Evolutionary conservation across 2,888 invertebrate species (phyloP), one percentile per base, ranked within the genome.

Genomic region (Lepidocyrtinus sp.): DNA sequence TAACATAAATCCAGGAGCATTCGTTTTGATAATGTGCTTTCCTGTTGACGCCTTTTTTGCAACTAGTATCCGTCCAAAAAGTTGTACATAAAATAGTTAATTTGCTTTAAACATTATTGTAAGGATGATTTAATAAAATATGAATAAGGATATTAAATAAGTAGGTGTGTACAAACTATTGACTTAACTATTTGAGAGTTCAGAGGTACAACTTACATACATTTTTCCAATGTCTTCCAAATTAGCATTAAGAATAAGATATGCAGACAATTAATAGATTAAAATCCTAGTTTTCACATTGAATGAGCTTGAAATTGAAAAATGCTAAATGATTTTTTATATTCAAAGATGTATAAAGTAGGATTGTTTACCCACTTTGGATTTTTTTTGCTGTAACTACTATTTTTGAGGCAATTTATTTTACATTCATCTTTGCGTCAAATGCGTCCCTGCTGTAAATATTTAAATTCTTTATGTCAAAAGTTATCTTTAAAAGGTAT

Each of bases 11-110:
- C 9, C 12, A 19, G n/a, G 25, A 15, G n/a, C 15, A 7, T 9
- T 24, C 62, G 24, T 24, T 62, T 24, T 62, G 19, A 19, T 15
- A 24, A 24, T 12, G 22, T n/a, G 22, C 24, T 12, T 22, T 2
- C 5, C n/a, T 24, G 25, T 5, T 2, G 62, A 12, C 25, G 62
- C 25, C 62, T n/a, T n/a, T 62, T 62, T 24, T 62, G 62, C 1
- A 62, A 62, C 62, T n/a, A n/a, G n/a, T 24, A 24, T 62, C 62
- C 62, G 62, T 62, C 62, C 62, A 62, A 1, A 21, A 62, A 62
- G 7, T 7, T 62, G 62, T 62, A 24, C n/a, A 62, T 61, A 61
- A 61, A 24, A 62, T 62, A n/a, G 7, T 24, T 1, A 24, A 24
- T 19, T 22, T 21, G 22, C 12, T 62, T 22, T 12, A 22, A 62